Conservation (phyloP, 2,797 vertebrate species). For the Mareca penelope region DNA sequence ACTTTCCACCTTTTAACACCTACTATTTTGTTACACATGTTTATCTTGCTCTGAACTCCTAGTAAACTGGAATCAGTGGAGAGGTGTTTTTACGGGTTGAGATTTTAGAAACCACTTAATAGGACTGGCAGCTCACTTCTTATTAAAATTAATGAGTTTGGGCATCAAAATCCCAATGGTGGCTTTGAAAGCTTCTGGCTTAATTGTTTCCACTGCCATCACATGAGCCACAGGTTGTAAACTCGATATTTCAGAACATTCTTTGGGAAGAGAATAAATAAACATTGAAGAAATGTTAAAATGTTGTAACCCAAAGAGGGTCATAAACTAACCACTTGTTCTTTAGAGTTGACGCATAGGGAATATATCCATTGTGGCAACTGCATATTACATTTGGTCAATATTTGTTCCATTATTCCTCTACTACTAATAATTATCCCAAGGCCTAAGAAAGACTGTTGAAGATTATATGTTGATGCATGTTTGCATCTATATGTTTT, state of each 20-base stretch:
- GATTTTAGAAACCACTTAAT: conserved; percentile 68
- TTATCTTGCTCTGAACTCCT: conserved; percentile 56
- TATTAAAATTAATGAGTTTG: conserved; percentile 69
- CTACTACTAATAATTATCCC: neutral
- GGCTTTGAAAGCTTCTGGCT: conserved; percentile 54
- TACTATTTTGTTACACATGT: conserved; percentile 27
- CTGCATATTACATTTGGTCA: neutral
- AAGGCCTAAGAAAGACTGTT: neutral
- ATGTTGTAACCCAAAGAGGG: conserved; percentile 62
- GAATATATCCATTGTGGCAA: conserved; percentile 6
- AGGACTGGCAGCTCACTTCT: conserved; percentile 52
- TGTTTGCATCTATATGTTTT: neutral
- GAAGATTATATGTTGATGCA: neutral
- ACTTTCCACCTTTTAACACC: conserved; percentile 51
- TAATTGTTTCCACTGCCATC: conserved; percentile 69
- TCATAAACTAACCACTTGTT: conserved; percentile 63
- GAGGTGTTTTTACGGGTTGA: conserved; percentile 60
- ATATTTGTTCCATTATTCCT: neutral
- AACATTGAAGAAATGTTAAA: conserved; percentile 59
- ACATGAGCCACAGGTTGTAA: conserved; percentile 68
- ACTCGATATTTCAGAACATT: conserved; percentile 68
- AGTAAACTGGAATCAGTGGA: conserved; percentile 46
- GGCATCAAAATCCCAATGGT: conserved; percentile 66
- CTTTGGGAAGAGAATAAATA: conserved; percentile 68
- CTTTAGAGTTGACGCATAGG: neutral